Evolutionary conservation across 1,140 invertebrate genomes (phyloP), one percentile per base, ranked within the genome.

Genomic region (Chlorops oryzae): DNA sequence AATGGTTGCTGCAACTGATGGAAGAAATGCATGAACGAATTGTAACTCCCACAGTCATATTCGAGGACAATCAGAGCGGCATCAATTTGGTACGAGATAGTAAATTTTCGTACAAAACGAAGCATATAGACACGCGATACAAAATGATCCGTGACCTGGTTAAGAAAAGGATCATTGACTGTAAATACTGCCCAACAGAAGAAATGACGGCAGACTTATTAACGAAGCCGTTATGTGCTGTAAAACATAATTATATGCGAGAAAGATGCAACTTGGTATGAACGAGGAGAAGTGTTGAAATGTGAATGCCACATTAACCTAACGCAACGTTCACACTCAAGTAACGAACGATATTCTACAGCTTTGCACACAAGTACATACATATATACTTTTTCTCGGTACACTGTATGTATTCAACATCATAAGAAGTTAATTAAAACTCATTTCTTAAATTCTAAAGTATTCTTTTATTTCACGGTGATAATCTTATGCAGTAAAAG

Each of bases 41-140:
- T 22, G 12, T 9, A 12, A 5, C 10, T n/a, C 24, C 28, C 21
- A 52, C 45, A 9, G 32, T 22, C 17, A 47, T 37, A 21, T 51
- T 24, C 17, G 50, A 45, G 28, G 42, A 53, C 39, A 53, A 49
- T 23, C 38, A 47, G 28, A 54, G 52, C 28, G 46, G 47, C 18
- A 5, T 54, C 6, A 47, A 54, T 22, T 24, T 54, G 15, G 22
- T 54, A 9, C n/a, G 25, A 35, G 39, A 58, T 28, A 38, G 44
- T 3, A 47, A 46, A 42, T 54, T 53, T 20, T 58, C 55, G 41
- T 58, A 56, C 44, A 57, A 54, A 41, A 59, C 37, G 15, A 68
- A 62, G 50, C 59, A 66, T 34, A 64, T 66, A 9, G 60, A 62
- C 47, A 47, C 57, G 13, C 32, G 32, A 24, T 54, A 52, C 47